These are phyloP conservation scores for Brachyopa scutellaris DNA, from an alignment of 2,888 invertebrate genomes.

Conservation along the genomic window DNA sequence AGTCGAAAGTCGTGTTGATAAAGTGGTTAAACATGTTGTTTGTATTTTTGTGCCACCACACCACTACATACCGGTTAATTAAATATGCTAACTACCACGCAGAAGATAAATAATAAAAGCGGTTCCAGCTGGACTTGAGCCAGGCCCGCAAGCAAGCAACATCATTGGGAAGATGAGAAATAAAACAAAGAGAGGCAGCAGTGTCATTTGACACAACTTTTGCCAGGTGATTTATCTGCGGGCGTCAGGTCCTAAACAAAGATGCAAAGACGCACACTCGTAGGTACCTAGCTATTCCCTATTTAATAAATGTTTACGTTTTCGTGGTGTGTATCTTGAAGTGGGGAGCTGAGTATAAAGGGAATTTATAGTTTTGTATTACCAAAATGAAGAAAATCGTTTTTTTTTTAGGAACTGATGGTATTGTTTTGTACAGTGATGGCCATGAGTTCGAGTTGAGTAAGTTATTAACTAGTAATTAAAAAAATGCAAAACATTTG, in stretches of 20 bases:
- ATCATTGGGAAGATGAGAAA: conserved; percentile 12
- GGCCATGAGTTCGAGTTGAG: neutral
- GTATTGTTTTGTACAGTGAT: neutral
- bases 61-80: conserved; percentile 53
- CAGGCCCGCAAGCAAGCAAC: neutral
- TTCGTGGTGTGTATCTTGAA: neutral
- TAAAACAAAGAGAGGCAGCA: neutral
- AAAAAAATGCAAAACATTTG: no score
- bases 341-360: neutral
- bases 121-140: conserved; percentile 5
- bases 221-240: conserved; percentile 32
- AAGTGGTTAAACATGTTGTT: conserved; percentile 70
- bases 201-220: no score
- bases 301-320: conserved; percentile 57
- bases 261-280: no score
- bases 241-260: conserved; percentile 29
- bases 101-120: conserved; percentile 29
- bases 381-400: neutral
- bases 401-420: neutral
- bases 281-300: no score
- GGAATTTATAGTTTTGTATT: conserved; percentile 5
- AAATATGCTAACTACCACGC: conserved; percentile 45
- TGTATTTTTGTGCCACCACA: conserved; percentile 64
- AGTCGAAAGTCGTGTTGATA: conserved; percentile 54
- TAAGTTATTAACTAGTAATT: neutral